Conservation (phyloP, 2,797 vertebrate genomes). For the Buphagus erythrorhynchus region DNA sequence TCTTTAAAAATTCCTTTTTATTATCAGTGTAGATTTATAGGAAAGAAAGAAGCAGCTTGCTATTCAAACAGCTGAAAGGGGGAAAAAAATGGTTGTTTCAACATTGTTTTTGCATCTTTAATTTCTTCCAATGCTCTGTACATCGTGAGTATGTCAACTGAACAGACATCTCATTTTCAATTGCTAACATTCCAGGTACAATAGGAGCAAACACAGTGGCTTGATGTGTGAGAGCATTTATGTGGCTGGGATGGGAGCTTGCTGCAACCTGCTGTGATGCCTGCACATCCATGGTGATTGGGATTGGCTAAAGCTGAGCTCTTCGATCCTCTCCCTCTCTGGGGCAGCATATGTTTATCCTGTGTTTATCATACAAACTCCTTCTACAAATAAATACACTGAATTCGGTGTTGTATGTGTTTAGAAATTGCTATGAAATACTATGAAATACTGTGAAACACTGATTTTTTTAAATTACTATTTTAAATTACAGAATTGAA, state of each 20-base stretch:
- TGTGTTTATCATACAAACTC: background rate
- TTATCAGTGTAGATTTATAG: background rate
- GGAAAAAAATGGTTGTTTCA: background rate
- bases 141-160: background rate
- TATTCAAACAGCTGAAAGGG: slow-evolving; percentile 20
- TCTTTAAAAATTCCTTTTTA: slow-evolving; percentile 64
- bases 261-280: background rate
- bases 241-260: background rate
- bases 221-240: background rate
- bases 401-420: background rate
- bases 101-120: slow-evolving; percentile 49
- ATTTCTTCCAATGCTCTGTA: slow-evolving; percentile 42
- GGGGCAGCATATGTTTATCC: background rate
- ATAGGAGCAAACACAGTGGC: background rate
- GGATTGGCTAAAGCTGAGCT: background rate
- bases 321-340: background rate
- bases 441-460: background rate
- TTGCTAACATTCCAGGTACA: background rate
- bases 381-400: background rate
- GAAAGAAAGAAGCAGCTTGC: background rate
- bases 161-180: slow-evolving; percentile 18
- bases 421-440: background rate
- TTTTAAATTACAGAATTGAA: background rate
- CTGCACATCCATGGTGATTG: background rate
- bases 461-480: background rate